phyloP scores from a whole-genome alignment of 2,113 vertebrate genomes.

The Poeciliopsis retropinna region DNA sequence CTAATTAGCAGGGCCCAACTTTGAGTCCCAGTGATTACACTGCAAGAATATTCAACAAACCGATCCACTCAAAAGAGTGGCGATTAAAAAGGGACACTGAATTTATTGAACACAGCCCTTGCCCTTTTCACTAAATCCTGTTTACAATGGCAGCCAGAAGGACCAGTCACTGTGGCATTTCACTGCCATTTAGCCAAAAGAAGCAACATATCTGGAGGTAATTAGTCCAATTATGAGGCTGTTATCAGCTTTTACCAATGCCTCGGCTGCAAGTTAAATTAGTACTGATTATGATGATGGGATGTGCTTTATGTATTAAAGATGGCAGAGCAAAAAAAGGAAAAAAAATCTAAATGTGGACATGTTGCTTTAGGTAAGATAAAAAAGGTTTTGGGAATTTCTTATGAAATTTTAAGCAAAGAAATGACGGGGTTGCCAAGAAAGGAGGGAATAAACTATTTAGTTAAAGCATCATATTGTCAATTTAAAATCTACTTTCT shows the following conservation, averaged over 20 bases:
- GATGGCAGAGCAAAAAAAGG: slow-evolving; percentile 38
- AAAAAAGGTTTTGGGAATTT: too few relatives aligned
- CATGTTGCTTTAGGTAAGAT: neutral
- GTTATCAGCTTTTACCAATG: slow-evolving; percentile 56
- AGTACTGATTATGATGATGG: slow-evolving; percentile 30
- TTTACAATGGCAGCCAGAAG: slow-evolving; percentile 73
- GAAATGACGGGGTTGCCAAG: neutral
- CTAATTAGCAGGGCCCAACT: slow-evolving; percentile 47
- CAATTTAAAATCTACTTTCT: neutral
- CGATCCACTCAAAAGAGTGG: slow-evolving; percentile 30
- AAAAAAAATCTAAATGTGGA: slow-evolving; percentile 10
- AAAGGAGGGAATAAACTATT: neutral
- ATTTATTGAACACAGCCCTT: slow-evolving; percentile 44
- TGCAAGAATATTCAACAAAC: slow-evolving; percentile 36
- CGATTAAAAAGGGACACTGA: slow-evolving; percentile 44
- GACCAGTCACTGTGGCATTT: slow-evolving; percentile 59
- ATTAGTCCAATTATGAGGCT: slow-evolving; percentile 69
- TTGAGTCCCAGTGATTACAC: slow-evolving; percentile 56
- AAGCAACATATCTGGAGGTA: slow-evolving; percentile 53
- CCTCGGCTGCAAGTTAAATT: slow-evolving; percentile 39
- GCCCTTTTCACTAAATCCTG: slow-evolving; percentile 68
- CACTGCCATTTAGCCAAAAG: slow-evolving; percentile 65
- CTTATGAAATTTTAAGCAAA: slow-evolving; percentile 16
- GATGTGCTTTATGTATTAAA: slow-evolving; percentile 57
- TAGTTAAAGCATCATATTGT: slow-evolving; percentile 1